Evolutionary conservation across 2,888 invertebrate genomes (phyloP).

Genomic region (Amphiduros pacificus): DNA sequence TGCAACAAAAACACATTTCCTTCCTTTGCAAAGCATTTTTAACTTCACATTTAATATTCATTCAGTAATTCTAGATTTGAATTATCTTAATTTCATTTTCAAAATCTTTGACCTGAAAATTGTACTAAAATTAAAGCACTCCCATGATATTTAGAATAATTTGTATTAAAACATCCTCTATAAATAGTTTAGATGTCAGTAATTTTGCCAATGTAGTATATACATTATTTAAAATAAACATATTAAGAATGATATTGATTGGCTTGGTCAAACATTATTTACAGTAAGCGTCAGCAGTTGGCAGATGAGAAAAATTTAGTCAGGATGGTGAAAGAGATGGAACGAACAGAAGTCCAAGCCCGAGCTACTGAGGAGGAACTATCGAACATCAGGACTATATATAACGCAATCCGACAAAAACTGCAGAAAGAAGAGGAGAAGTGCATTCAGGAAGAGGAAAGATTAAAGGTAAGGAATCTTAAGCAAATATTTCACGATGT

Average conservation of each 20-base stretch:
- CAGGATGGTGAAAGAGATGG: conserved; percentile 49
- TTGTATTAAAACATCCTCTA: not conserved
- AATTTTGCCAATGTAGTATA: too few relatives aligned
- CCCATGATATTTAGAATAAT: not conserved
- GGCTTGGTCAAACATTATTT: too few relatives aligned
- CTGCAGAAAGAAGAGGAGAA: conserved; percentile 48
- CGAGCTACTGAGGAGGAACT: conserved; percentile 46
- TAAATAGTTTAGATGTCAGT: too few relatives aligned
- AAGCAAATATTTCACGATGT: too few relatives aligned
- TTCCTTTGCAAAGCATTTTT: too few relatives aligned
- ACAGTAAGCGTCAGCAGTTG: conserved; percentile 46
- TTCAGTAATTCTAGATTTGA: too few relatives aligned
- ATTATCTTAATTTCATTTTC: too few relatives aligned
- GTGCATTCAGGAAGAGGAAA: conserved; percentile 46
- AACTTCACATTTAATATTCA: too few relatives aligned
- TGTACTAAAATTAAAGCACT: not conserved
- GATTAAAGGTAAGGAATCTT: conserved; percentile 42
- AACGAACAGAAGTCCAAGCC: conserved; percentile 41
- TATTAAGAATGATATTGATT: too few relatives aligned
- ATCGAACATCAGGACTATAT: conserved; percentile 37
- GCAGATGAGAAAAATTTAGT: conserved; percentile 50
- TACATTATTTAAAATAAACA: too few relatives aligned
- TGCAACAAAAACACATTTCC: too few relatives aligned
- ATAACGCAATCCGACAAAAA: conserved; percentile 41
- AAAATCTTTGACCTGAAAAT: too few relatives aligned